These are phyloP conservation scores for Falco berigora DNA, from an alignment of 2,797 vertebrate species.

Conservation along the genomic window DNA sequence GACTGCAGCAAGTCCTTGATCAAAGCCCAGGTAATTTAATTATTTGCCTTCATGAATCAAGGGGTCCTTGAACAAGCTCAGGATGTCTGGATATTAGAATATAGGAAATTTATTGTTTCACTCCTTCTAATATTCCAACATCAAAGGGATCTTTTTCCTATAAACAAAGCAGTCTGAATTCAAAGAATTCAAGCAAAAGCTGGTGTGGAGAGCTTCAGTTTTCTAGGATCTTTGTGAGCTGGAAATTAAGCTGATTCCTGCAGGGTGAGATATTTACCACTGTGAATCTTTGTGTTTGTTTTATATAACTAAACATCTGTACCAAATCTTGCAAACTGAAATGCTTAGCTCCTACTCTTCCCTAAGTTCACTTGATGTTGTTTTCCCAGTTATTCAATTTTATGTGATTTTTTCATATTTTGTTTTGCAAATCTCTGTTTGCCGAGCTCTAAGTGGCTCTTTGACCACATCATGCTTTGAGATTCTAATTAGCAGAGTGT, in stretches of 20 bases:
- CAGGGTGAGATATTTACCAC: neutral
- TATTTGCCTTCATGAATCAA: constrained; percentile 51
- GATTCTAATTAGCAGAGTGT: neutral
- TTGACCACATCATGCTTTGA: neutral
- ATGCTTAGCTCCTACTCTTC: neutral
- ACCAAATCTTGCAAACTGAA: neutral
- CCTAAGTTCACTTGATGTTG: neutral
- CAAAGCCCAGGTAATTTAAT: constrained; percentile 66
- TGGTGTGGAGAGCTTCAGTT: neutral
- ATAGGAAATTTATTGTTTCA: constrained; percentile 60
- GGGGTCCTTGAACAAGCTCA: constrained; percentile 29
- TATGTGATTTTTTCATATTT: neutral
- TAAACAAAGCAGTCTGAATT: constrained; percentile 15
- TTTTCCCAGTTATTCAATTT: neutral
- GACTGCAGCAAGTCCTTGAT: constrained; percentile 10
- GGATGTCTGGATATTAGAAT: constrained; percentile 37
- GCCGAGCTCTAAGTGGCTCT: neutral
- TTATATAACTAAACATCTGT: neutral
- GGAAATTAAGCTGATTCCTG: neutral
- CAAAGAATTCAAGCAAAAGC: neutral
- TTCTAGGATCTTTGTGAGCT: neutral
- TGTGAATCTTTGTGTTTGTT: neutral
- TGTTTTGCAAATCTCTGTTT: neutral
- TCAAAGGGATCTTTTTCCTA: constrained; percentile 33
- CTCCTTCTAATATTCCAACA: constrained; percentile 27